These are phyloP conservation scores for Vesta saturnalis DNA, from an alignment of 2,888 invertebrate genomes.

Conservation along the genomic window DNA sequence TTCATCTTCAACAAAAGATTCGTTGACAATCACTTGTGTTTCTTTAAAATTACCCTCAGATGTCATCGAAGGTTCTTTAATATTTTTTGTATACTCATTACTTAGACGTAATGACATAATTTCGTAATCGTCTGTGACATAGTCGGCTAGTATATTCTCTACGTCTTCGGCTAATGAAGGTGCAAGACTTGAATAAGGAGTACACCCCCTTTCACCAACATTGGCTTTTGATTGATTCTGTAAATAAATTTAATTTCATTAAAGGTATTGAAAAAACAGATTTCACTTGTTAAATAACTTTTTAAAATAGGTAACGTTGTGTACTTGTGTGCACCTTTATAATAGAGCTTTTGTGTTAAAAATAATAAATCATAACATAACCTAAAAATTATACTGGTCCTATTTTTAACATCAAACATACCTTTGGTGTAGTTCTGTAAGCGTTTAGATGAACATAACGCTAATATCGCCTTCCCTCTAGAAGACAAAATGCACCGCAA, in stretches of 20 bases:
- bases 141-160: neutral
- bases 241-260: neutral
- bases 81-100: no score
- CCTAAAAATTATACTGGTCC: neutral
- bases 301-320: neutral
- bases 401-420: neutral
- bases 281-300: neutral
- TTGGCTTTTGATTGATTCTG: conserved; percentile 5
- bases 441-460: neutral
- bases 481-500: neutral
- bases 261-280: conserved; percentile 2
- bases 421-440: neutral
- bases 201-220: neutral
- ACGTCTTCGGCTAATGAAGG: conserved; percentile 3
- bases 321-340: neutral
- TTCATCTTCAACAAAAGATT: conserved; percentile 8
- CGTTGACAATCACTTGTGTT: conserved; percentile 4
- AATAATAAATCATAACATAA: neutral
- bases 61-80: neutral
- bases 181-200: neutral
- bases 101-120: no score
- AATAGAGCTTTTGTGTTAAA: neutral
- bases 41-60: neutral
- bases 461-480: neutral
- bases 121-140: conserved; percentile 6